Conservation (phyloP, 2,888 invertebrate species). For the Oegoconia quadripuncta region DNA sequence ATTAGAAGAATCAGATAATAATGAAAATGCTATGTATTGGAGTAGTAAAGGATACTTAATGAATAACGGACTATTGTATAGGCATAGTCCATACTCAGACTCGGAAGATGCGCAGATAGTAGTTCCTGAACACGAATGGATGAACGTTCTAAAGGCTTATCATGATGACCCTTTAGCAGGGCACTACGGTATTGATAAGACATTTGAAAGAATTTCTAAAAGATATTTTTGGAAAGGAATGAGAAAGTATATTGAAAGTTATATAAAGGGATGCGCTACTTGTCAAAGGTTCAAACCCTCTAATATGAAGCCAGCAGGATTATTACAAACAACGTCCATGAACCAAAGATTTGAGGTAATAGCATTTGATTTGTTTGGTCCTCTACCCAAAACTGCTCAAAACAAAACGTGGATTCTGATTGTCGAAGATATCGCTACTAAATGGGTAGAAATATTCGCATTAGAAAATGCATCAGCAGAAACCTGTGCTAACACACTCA, state of each 20-base stretch:
- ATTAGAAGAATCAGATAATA: not conserved
- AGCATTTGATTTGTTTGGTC: conserved; percentile 26
- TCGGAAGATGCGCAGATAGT: conserved; percentile 15
- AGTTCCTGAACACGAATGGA: conserved; percentile 17
- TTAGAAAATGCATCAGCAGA: conserved; percentile 20
- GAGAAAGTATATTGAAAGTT: conserved; percentile 19
- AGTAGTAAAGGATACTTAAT: conserved; percentile 11
- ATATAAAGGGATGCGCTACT: conserved; percentile 4
- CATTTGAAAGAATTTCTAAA: conserved; percentile 7
- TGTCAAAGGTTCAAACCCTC: conserved; percentile 17
- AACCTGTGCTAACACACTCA: conserved; percentile 15
- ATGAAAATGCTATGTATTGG: conserved; percentile 5
- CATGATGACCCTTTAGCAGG: conserved; percentile 25
- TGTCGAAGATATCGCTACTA: conserved; percentile 21
- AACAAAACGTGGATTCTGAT: conserved; percentile 26
- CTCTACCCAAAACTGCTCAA: conserved; percentile 18
- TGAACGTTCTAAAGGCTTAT: conserved; percentile 10
- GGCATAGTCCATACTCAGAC: conserved; percentile 7
- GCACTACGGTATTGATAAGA: conserved; percentile 22
- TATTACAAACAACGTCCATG: conserved; percentile 13
- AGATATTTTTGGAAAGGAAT: conserved; percentile 20
- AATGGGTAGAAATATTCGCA: conserved; percentile 32
- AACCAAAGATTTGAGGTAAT: conserved; percentile 16
- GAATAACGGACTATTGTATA: conserved; percentile 10
- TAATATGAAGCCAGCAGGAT: conserved; percentile 13